phyloP scores from a whole-genome alignment of 1,140 invertebrate species.

The Drosophila pallidifrons region DNA sequence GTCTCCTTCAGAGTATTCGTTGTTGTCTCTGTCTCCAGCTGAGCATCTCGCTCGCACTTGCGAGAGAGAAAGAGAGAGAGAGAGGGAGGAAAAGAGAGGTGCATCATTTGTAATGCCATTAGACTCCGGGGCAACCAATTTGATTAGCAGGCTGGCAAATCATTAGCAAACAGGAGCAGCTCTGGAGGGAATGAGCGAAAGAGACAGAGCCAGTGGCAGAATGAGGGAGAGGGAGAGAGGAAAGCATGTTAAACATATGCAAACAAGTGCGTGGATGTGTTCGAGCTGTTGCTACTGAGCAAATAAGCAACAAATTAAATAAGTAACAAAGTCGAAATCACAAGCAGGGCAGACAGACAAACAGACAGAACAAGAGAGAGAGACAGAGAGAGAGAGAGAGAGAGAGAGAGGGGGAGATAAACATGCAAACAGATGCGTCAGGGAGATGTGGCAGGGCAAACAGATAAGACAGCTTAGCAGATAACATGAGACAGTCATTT shows the following conservation, averaged over 20 bases:
- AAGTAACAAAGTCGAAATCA: slow-evolving; percentile 76
- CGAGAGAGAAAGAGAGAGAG: not conserved
- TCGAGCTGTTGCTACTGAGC: slow-evolving; percentile 53
- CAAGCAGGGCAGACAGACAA: slow-evolving; percentile 16
- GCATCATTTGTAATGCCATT: slow-evolving; percentile 60
- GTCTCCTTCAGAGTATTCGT: not conserved
- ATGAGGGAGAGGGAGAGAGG: not conserved
- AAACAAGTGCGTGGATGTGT: slow-evolving; percentile 67
- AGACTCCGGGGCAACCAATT: slow-evolving; percentile 65
- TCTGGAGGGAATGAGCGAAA: not conserved
- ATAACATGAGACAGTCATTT: slow-evolving; percentile 82
- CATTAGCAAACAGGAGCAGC: slow-evolving; percentile 60
- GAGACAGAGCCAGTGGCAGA: not conserved
- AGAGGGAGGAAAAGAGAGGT: not conserved
- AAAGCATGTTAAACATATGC: slow-evolving; percentile 76
- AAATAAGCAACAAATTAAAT: slow-evolving; percentile 83
- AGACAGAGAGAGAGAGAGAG: not conserved
- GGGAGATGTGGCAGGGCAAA: slow-evolving; percentile 32
- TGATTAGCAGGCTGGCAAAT: slow-evolving; percentile 76
- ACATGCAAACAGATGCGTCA: slow-evolving; percentile 36
- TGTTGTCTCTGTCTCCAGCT: not conserved
- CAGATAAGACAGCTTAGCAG: slow-evolving; percentile 79
- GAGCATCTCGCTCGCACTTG: not conserved
- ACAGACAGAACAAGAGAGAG: slow-evolving; percentile 7
- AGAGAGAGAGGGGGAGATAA: slow-evolving; percentile 34